phyloP scores from a whole-genome alignment of 2,113 vertebrate species.

The Sylvilagus bachmani region DNA sequence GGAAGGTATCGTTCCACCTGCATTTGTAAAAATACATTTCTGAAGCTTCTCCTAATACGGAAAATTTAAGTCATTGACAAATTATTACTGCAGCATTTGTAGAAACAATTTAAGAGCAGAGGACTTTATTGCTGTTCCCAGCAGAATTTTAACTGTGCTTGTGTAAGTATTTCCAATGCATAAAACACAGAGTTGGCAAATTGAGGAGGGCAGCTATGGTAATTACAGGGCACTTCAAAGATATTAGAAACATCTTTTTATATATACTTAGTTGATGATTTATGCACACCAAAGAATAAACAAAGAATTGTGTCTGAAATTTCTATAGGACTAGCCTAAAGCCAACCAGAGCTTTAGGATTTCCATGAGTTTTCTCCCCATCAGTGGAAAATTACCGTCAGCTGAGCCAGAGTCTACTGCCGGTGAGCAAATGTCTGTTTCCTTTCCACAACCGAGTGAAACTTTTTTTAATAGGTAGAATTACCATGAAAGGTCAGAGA shows the following conservation, averaged over 20 bases:
- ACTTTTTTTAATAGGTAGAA: conserved; percentile 70
- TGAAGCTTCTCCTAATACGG: background rate
- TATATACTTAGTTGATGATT: conserved; percentile 22
- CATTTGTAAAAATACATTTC: conserved; percentile 65
- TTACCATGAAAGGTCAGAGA: conserved; percentile 78
- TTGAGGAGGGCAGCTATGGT: background rate
- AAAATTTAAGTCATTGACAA: conserved; percentile 58
- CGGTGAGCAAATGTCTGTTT: conserved; percentile 72
- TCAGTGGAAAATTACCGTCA: conserved; percentile 78
- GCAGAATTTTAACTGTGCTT: background rate
- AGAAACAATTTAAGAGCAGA: conserved; percentile 9
- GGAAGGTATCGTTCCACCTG: background rate
- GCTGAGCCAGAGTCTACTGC: conserved; percentile 28
- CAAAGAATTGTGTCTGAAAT: background rate
- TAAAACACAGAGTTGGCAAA: background rate
- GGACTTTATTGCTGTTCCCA: background rate
- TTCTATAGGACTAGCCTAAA: conserved; percentile 43
- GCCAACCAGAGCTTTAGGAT: conserved; percentile 7
- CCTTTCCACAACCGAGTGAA: conserved; percentile 65
- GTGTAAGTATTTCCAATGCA: background rate
- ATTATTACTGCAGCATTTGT: background rate
- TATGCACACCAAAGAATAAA: conserved; percentile 16
- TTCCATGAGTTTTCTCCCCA: conserved; percentile 65
- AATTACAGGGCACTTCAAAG: conserved; percentile 15
- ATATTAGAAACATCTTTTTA: background rate